Percentiles rank a stretch among this genome's conserved stretches.
phyloP scores from a whole-genome alignment of 2,888 invertebrate genomes.

The Xanthia togata region DNA sequence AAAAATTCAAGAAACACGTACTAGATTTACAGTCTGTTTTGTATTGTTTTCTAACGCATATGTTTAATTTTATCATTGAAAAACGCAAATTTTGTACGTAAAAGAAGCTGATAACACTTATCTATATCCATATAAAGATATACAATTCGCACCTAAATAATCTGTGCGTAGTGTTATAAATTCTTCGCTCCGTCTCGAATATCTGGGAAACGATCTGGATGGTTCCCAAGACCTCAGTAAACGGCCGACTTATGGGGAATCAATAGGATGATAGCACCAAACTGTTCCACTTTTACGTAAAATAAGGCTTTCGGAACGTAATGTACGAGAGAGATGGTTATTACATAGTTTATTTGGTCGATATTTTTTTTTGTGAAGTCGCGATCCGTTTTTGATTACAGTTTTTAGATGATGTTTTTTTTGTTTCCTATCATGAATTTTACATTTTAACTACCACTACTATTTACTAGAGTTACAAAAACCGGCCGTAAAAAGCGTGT shows the following conservation, averaged over 20 bases:
- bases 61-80: neutral
- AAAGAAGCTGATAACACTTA: neutral
- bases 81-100: neutral
- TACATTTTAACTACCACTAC: neutral
- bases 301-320: constrained; percentile 14
- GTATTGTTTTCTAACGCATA: neutral
- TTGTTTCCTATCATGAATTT: neutral
- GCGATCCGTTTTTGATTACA: neutral
- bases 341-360: constrained; percentile 32
- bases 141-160: constrained; percentile 23
- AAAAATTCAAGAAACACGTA: neutral
- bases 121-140: constrained; percentile 13
- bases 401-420: neutral
- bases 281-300: constrained; percentile 46
- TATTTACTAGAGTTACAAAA: neutral
- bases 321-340: constrained; percentile 38
- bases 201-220: constrained; percentile 57
- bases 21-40: neutral
- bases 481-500: no score
- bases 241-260: constrained; percentile 52
- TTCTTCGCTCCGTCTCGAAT: constrained; percentile 31
- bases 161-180: constrained; percentile 40
- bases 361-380: constrained; percentile 7
- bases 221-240: constrained; percentile 50
- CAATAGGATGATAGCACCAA: constrained; percentile 53